Conservation (phyloP, 1,140 invertebrate species). For the Atta colombica region DNA sequence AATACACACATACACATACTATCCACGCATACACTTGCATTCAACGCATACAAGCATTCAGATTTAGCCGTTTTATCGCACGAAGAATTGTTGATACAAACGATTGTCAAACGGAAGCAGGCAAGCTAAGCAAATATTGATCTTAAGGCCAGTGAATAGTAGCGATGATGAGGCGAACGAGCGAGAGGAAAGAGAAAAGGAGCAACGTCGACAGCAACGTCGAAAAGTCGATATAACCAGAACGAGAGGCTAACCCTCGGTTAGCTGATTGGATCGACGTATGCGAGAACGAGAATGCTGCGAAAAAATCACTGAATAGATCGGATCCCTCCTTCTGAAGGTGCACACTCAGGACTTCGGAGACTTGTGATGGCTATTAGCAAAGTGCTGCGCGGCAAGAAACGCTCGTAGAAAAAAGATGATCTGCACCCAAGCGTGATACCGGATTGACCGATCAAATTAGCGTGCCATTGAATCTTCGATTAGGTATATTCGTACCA, state of each 20-base stretch:
- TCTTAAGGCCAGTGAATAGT: constrained; percentile 55
- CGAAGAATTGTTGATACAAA: constrained; percentile 65
- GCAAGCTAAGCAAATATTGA: constrained; percentile 66
- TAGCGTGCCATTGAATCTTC: constrained; percentile 59
- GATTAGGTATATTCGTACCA: constrained; percentile 23
- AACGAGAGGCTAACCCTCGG: constrained; percentile 41
- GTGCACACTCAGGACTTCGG: constrained; percentile 2
- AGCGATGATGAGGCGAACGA: constrained; percentile 63
- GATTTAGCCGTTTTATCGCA: constrained; percentile 48
- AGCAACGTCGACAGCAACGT: constrained; percentile 26
- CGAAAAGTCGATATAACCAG: constrained; percentile 50
- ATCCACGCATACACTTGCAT: background rate
- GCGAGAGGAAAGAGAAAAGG: constrained; percentile 39
- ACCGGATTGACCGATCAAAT: constrained; percentile 64
- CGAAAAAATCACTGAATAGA: constrained; percentile 44
- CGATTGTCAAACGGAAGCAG: constrained; percentile 63
- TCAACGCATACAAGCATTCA: background rate
- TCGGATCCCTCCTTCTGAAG: constrained; percentile 5
- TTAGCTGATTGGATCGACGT: constrained; percentile 58
- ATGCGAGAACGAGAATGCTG: background rate
- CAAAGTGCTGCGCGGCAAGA: constrained; percentile 55
- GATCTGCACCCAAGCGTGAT: constrained; percentile 51
- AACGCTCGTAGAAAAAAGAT: constrained; percentile 30
- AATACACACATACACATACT: background rate
- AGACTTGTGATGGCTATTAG: constrained; percentile 29